Evolutionary conservation across 1,140 invertebrate genomes (phyloP), one percentile per base, ranked within the genome.

Genomic region (Temnothorax curvispinosus): DNA sequence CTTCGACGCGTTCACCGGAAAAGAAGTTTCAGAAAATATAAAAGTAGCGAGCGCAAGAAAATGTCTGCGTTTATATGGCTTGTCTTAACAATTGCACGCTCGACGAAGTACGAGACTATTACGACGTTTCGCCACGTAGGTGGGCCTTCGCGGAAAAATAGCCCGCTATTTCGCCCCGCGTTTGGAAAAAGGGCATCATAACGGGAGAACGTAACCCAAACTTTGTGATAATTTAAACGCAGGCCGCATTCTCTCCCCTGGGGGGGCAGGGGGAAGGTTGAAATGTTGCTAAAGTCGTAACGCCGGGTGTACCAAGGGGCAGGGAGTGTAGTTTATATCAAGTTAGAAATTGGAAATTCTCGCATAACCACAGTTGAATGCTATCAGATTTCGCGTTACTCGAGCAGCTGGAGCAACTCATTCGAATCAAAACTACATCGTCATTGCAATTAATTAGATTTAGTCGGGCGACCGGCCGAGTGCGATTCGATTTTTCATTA

Each of bases 281-380:
- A 60, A 84, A 84, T 13, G 41, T 60, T 72, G 44, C 44, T 32
- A 41, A 84, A 60, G 32, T 64, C 15, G 15, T 32, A 65, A 11
- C 18, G 44, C 54, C 54, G n/a, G 62, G 47, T 84, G 65, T 50
- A 67, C 32, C 69, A 56, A 85, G 50, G 32, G 52, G 8, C 41
- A 50, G 65, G 32, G 64, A 80, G n/a, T 60, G 18, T 60, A 84
- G 80, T 84, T 84, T 84, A 84, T 41, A 44, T 50, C 50, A 71
- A 89, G 60, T 89, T 89, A 52, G 82, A 89, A 89, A 89, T 89
- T 89, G 87, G 82, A 89, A 89, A 89, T 89, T 89, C 88, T 89
- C 71, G 72, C 88, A 62, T 86, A 74, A 71, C 84, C 84, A 27
- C 52, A 27, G 60, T 54, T 47, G 35, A 74, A 85, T 86, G 74